Conservation (phyloP, 2,888 invertebrate genomes). For the Drosophila percnosoma region DNA sequence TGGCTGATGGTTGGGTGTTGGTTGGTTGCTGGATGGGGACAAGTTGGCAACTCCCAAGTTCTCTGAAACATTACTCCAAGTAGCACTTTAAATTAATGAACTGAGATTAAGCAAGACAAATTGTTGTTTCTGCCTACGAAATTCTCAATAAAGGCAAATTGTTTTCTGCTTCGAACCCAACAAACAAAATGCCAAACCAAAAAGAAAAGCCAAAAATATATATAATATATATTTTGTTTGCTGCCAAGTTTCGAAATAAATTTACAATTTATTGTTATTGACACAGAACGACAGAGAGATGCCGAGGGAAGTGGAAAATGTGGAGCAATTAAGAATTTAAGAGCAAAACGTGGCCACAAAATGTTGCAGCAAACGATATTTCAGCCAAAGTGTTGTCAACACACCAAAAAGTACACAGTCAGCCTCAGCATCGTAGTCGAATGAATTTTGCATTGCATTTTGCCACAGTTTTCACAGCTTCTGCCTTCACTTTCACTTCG, state of each 20-base stretch:
- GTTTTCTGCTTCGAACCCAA: slow-evolving; percentile 55
- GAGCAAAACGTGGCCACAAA: slow-evolving; percentile 53
- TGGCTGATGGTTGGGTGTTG: background rate
- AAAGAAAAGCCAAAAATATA: slow-evolving; percentile 16
- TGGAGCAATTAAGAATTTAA: slow-evolving; percentile 74
- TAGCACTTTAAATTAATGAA: slow-evolving; percentile 81
- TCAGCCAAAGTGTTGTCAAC: slow-evolving; percentile 60
- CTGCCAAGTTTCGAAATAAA: slow-evolving; percentile 58
- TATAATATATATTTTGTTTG: slow-evolving; percentile 44
- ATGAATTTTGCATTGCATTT: slow-evolving; percentile 56
- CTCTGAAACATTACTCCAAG: slow-evolving; percentile 32
- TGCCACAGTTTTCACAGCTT: slow-evolving; percentile 12
- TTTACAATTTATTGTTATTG: slow-evolving; percentile 78
- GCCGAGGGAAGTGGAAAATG: background rate
- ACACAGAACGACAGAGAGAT: slow-evolving; percentile 4
- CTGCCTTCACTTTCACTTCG: slow-evolving; percentile 46
- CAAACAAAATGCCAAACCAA: background rate
- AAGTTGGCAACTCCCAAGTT: slow-evolving; percentile 13
- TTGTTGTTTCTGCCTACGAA: slow-evolving; percentile 59
- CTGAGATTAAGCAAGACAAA: slow-evolving; percentile 81
- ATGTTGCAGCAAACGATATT: slow-evolving; percentile 28
- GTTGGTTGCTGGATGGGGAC: background rate
- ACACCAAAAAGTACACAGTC: slow-evolving; percentile 46
- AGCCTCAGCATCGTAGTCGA: slow-evolving; percentile 12
- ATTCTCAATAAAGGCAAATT: slow-evolving; percentile 66